Evolutionary conservation across 2,113 vertebrate species (phyloP), one percentile per base, ranked within the genome.

Genomic region (Sylvietta virens): DNA sequence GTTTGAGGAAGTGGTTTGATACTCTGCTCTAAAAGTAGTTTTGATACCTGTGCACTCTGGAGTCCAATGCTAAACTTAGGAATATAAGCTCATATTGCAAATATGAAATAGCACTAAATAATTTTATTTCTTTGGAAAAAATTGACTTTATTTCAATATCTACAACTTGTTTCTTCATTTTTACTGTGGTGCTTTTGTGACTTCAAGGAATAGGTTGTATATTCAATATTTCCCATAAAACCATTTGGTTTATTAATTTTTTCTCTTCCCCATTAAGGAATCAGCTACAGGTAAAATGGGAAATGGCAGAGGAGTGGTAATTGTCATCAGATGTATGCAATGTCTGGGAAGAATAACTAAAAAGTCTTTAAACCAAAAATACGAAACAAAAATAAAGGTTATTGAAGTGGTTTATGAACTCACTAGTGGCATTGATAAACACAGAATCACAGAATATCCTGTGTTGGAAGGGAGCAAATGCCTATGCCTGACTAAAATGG

Each of bases 401-500:
- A 19, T 33, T 16, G n/a, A 47, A 47, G 11, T 33, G 15, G 4
- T 81, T 31, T 42, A 47, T 24, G 17, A 81, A 65, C 26, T 70
- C 30, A 37, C 5, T 44, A 42, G 44, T 8, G 37, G 8, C 7
- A 4, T 2, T 57, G 44, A 33, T 11, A 65, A 39, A 37, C 27
- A 37, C 3, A 33, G 39, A 60, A 33, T 45, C 22, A 51, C 3
- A 67, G 22, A 58, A 37, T 28, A 15, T 33, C 15, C 15, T 67
- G 0, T 15, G 18, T 15, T 60, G 11, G 39, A 45, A 28, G 15
- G 18, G 27, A n/a, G n/a, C n/a, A n/a, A n/a, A n/a, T n/a, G n/a
- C n/a, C n/a, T n/a, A n/a, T n/a, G 18, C 8, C 53, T 9, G 10
- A 16, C 13, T 33, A 28, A 76, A 39, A 15, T 15, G 5, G 15